Percentiles rank a stretch among this genome's conserved stretches.
Conservation (phyloP, 2,888 invertebrate species). For the Gonocerus acuteangulatus region DNA sequence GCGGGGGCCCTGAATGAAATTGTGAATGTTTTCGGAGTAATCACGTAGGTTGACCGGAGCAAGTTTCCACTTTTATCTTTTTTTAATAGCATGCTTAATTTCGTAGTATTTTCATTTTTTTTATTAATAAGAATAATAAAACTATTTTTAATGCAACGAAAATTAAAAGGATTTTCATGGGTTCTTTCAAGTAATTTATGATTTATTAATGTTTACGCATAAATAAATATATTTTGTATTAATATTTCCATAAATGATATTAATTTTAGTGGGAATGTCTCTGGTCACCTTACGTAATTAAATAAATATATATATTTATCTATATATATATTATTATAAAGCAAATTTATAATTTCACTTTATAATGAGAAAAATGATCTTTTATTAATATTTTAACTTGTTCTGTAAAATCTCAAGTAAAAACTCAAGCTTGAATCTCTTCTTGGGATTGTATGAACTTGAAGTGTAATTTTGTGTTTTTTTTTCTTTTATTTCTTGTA, state of each 20-base stretch:
- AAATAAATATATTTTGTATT: too few relatives aligned
- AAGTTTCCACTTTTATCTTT: not conserved
- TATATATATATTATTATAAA: not conserved
- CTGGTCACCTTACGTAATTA: not conserved
- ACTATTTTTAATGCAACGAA: too few relatives aligned
- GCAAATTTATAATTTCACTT: not conserved
- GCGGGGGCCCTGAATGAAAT: constrained; percentile 14
- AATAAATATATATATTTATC: not conserved
- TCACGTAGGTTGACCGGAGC: not conserved
- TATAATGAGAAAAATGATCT: not conserved
- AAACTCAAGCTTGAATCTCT: constrained; percentile 21
- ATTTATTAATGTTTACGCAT: too few relatives aligned
- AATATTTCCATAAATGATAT: too few relatives aligned
- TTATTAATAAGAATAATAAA: too few relatives aligned
- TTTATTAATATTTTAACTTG: constrained; percentile 5
- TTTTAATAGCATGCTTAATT: too few relatives aligned
- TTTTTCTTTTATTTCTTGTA: constrained; percentile 3
- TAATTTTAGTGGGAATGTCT: too few relatives aligned
- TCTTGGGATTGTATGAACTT: constrained; percentile 18
- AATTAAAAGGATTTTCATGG: too few relatives aligned
- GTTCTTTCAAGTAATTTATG: too few relatives aligned
- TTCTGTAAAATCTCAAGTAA: constrained; percentile 21
- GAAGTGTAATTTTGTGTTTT: constrained; percentile 16
- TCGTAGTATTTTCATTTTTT: too few relatives aligned
- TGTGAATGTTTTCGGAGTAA: constrained; percentile 4